Evolutionary conservation across 2,797 vertebrate genomes (phyloP), one percentile per base, ranked within the genome.

Genomic region (Halcyon leucocephala): DNA sequence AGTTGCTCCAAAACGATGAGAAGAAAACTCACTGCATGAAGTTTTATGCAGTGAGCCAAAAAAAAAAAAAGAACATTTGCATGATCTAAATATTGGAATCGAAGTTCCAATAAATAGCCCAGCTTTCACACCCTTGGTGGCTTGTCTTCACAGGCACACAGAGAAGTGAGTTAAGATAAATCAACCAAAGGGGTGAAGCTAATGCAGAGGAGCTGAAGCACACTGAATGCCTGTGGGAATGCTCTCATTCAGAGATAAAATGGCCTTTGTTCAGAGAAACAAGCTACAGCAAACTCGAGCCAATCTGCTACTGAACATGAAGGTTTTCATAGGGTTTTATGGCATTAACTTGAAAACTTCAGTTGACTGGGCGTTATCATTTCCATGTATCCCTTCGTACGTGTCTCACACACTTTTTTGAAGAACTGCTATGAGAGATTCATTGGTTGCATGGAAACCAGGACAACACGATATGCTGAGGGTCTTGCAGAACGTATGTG

Each of bases 401-500:
- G 0, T 13, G 13, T 24, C 39, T 46, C 58, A 20, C 64, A 31
- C 13, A 74, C 19, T 42, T 69, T 55, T 42, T 61, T 35, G 25
- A 73, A 64, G 21, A 42, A 65, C 11, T 33, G 18, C 35, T n/a
- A 1, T 4, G 9, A 65, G 16, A 79, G 14, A 62, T 81, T 49
- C 14, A 7, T 7, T 13, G 37, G 21, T 48, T 80, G 35, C 42
- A 55, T 18, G 12, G n/a, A 78, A 89, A 86, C 5, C 17, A 61
- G 37, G 26, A 57, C 14, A 46, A 28, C 3, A n/a, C 0, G 0
- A 20, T 17, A 70, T 3, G n/a, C 20, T 31, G 15, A 39, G 6
- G 49, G 10, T 35, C 46, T 35, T 64, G 20, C 12, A 61, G 52
- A 78, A 81, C 3, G 3, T 6, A 11, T 12, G 4, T 14, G 6